Base-by-base conservation (phyloP, 2,888 invertebrate genomes). In the Dryocosmus kuriphilus region DNA sequence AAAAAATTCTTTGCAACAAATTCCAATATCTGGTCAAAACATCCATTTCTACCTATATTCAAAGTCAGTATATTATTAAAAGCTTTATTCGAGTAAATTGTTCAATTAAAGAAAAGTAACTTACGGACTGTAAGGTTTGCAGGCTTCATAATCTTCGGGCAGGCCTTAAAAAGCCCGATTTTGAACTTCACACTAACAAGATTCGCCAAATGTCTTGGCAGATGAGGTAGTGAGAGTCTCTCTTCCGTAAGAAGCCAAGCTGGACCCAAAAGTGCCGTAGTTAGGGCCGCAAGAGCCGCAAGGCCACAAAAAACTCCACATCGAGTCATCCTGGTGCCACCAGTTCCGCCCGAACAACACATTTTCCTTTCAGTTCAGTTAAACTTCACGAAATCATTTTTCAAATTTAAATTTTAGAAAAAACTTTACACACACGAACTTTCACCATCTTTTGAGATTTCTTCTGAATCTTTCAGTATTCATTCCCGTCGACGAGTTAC, bases 221-320 rank as follows among this genome's bases (percentile, higher is more conserved):
- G 76, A 87, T 80, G 84, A n/a, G 89, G 88, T 76, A 87, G 79
- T 41, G 84, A 83, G 55, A 90, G 83, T 80, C 87, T 88, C 79
- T 91, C 91, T 79, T 91, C 91, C 61, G 91, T 91, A 80, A 90
- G 90, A 60, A 91, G 88, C 91, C 91, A 91, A 27, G 90, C 90
- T 16, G 91, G 91, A n/a, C 91, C 91, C 61, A 91, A 81, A 55
- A 91, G 86, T 1, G 91, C 91, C 16, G 90, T 89, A 76, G 89
- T 86, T 24, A 91, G 87, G 24, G 91, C 91, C 0, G 89, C 90
- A 19, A 91, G 86, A 1, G 91, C 91, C 27, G 91, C 91, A 78
- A 91, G 85, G 67, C 91, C 91, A 76, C 91, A 91, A 67, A 91
- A 84, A 57, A 91, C 86, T 62, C 91, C 91, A 79, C 91, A 91